Percentiles rank a stretch among this genome's conserved stretches.
These are phyloP conservation scores for Mandrillus leucophaeus DNA, from an alignment of 2,113 vertebrate genomes.

Conservation along the genomic window DNA sequence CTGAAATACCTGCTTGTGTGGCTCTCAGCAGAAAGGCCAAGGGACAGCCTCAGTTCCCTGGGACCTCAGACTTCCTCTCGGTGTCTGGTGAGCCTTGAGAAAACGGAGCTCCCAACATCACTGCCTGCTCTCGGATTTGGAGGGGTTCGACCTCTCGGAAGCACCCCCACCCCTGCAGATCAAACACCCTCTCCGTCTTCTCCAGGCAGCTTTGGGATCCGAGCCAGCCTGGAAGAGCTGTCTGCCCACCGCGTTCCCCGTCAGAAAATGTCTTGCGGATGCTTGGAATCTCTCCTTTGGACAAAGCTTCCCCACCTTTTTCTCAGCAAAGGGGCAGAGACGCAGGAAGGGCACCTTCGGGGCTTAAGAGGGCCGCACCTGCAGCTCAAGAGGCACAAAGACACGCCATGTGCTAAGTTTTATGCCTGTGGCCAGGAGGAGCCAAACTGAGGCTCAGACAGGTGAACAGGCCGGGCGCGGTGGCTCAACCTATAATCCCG, in stretches of 20 bases:
- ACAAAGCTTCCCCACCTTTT: not conserved
- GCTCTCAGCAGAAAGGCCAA: not conserved
- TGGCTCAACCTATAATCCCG: too few species aligned
- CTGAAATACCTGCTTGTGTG: not conserved
- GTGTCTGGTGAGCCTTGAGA: not conserved
- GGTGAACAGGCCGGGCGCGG: fast-evolving
- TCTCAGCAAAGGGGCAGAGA: not conserved
- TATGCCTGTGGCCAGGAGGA: fast-evolving
- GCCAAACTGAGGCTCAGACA: not conserved
- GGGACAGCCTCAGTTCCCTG: fast-evolving
- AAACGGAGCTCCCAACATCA: not conserved
- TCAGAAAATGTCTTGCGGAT: not conserved
- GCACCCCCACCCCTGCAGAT: not conserved
- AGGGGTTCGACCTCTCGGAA: not conserved
- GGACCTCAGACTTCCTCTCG: not conserved
- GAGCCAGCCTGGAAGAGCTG: not conserved
- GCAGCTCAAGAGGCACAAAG: not conserved
- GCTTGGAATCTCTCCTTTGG: not conserved
- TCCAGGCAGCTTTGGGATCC: not conserved
- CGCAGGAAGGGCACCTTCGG: not conserved
- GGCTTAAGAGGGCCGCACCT: not conserved
- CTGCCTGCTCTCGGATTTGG: not conserved
- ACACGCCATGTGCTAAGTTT: not conserved
- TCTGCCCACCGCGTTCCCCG: fast-evolving
- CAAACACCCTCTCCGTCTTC: not conserved